Base-by-base conservation (phyloP, 2,797 vertebrate species). In the Chaetodon trifasciatus region DNA sequence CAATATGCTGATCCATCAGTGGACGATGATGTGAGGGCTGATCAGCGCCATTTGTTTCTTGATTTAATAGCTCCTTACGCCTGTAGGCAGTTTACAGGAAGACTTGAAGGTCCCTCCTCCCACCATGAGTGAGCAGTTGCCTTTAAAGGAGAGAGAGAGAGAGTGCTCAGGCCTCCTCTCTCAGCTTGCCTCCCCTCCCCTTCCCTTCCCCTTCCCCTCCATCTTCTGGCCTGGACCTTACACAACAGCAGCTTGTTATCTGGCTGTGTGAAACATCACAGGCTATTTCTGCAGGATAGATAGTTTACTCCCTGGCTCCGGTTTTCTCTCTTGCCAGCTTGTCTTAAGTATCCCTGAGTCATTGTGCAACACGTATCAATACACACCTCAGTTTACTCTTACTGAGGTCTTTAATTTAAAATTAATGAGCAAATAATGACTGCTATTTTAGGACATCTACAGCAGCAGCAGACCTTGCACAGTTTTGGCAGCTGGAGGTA, bases 41-140 rank as follows among this genome's bases (percentile, higher is more conserved):
- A 87, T 91, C 72, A 79, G 50, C 90, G 82, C 89, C 91, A 89
- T 94, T 93, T 89, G 83, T 94, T 91, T 85, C 84, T 88, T 93
- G 83, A 93, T 93, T 93, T 91, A 94, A 94, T 90, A 88, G 81
- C 87, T 86, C 52, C 81, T 84, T 85, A 71, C n/a, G 76, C 42
- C 74, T 86, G 74, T 65, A 86, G 87, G 91, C 84, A 76, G 90
- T 93, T 92, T 91, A 86, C 80, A 90, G 91, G 85, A 91, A 91
- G 79, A 86, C 85, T 60, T 85, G 72, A 86, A 84, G 70, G 87
- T 76, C 85, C 79, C 87, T 89, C 78, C 85, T 83, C 82, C 86
- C 78, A 65, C 66, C 70, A 37, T 10, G 60, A 84, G 76, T 86
- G 60, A 84, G 76, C 86, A 84, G 91, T 92, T 94, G 82, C 92